Conservation (phyloP, 2,797 vertebrate species). For the Clarias fuscus region DNA sequence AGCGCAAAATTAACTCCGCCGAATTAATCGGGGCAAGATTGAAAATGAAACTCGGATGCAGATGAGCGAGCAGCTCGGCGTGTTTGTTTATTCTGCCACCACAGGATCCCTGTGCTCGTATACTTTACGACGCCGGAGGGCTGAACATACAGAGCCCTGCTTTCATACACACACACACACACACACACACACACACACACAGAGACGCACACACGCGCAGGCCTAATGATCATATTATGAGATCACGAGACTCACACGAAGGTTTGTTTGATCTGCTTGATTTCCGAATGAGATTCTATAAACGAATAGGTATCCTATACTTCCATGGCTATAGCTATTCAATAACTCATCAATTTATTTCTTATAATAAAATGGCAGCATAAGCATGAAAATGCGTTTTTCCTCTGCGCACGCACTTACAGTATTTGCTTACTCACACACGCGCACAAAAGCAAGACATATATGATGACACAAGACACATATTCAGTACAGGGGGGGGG, state of each 20-base stretch:
- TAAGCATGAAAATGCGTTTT: not conserved
- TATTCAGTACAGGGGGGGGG: conserved; percentile 51
- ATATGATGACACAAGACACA: conserved; percentile 23
- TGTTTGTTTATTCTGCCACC: conserved; percentile 72
- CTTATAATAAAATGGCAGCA: not conserved
- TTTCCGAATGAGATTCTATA: not conserved
- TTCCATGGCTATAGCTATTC: not conserved
- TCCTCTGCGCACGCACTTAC: no score
- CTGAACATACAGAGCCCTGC: conserved; percentile 25
- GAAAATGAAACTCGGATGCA: conserved; percentile 85
- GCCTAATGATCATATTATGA: conserved; percentile 17
- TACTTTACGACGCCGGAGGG: conserved; percentile 42
- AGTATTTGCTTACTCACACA: not conserved
- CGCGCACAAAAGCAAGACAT: not conserved
- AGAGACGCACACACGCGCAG: conserved; percentile 16
- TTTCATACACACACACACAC: not conserved
- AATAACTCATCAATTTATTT: conserved; percentile 7
- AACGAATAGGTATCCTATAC: not conserved
- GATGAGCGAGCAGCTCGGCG: conserved; percentile 77
- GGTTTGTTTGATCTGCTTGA: not conserved
- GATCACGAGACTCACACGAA: not conserved
- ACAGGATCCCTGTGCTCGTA: conserved; percentile 37
- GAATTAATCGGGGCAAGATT: conserved; percentile 89
- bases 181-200: not conserved
- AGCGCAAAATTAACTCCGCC: conserved; percentile 82